Evolutionary conservation across 1,140 invertebrate species (phyloP).

Genomic region (Samia ricini): DNA sequence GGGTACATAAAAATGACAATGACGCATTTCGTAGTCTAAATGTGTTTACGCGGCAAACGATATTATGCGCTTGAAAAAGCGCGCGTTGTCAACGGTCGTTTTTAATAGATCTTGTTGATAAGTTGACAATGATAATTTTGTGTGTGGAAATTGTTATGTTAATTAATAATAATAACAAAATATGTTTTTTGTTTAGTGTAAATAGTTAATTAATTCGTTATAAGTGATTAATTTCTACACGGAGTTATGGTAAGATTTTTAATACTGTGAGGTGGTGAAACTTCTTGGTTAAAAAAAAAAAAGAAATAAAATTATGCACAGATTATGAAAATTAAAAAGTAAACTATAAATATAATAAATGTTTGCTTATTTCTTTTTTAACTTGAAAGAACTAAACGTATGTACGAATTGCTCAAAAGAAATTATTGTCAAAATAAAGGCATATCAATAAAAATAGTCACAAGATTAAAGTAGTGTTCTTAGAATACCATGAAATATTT

Average conservation of each 20-base stretch:
- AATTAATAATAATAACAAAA: slow-evolving; percentile 1
- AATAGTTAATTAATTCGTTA: background rate
- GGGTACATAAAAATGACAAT: slow-evolving; percentile 17
- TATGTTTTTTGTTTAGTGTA: background rate
- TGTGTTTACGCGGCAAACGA: slow-evolving; percentile 20
- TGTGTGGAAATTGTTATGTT: background rate
- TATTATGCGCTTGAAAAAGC: slow-evolving; percentile 15
- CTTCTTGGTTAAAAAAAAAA: background rate
- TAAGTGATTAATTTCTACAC: slow-evolving; percentile 12
- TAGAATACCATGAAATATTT: too few species aligned
- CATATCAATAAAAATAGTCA: too few species aligned
- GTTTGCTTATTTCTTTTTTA: too few species aligned
- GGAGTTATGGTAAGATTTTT: slow-evolving; percentile 17
- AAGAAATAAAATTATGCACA: too few species aligned
- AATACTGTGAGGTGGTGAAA: slow-evolving; percentile 9
- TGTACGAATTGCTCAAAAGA: too few species aligned
- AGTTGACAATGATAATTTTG: background rate
- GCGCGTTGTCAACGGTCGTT: background rate
- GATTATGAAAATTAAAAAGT: too few species aligned
- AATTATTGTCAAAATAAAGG: too few species aligned
- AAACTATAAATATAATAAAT: too few species aligned
- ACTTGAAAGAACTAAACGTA: too few species aligned
- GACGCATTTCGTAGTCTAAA: slow-evolving; percentile 24
- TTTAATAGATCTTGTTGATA: slow-evolving; percentile 11
- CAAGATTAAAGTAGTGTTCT: too few species aligned